These are phyloP conservation scores for Amblyopsis rosae DNA, from an alignment of 2,113 vertebrate species.

Conservation along the genomic window DNA sequence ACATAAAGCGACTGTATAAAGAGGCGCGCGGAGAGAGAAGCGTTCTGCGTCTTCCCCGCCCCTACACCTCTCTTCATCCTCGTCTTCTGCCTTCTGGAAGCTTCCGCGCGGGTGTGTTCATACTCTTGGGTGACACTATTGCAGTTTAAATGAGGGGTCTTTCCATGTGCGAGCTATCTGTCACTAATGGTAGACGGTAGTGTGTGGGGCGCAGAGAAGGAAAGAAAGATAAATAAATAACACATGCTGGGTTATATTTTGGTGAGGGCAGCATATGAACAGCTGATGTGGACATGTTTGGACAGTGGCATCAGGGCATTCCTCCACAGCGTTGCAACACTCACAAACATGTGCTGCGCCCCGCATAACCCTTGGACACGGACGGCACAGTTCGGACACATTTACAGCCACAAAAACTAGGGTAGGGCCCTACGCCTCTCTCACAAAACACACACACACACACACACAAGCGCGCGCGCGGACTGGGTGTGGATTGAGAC, in stretches of 20 bases:
- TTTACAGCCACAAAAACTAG: constrained; percentile 29
- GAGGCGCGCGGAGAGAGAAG: constrained; percentile 17
- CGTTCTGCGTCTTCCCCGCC: constrained; percentile 36
- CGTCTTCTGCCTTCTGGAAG: constrained; percentile 16
- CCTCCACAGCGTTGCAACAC: constrained; percentile 47
- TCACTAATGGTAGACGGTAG: constrained; percentile 45
- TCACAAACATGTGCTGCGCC: constrained; percentile 44
- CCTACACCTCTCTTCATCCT: not conserved
- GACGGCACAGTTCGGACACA: constrained; percentile 45
- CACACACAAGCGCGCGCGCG: constrained; percentile 48
- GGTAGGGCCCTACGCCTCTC: constrained; percentile 5
- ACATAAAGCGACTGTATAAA: constrained; percentile 52
- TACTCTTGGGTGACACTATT: constrained; percentile 32
- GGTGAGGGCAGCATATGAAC: constrained; percentile 64
- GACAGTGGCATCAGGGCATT: constrained; percentile 74
- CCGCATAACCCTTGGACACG: constrained; percentile 41
- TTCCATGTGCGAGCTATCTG: constrained; percentile 39
- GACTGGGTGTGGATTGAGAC: constrained; percentile 68
- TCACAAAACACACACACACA: constrained; percentile 31
- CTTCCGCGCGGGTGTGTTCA: constrained; percentile 23
- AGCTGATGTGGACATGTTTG: constrained; percentile 79
- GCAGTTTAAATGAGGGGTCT: constrained; percentile 47
- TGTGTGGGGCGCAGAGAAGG: constrained; percentile 55
- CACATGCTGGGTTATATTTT: constrained; percentile 61
- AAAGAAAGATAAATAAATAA: constrained; percentile 41